Conservation (phyloP, 2,888 invertebrate species). For the Tetropium fuscum region DNA sequence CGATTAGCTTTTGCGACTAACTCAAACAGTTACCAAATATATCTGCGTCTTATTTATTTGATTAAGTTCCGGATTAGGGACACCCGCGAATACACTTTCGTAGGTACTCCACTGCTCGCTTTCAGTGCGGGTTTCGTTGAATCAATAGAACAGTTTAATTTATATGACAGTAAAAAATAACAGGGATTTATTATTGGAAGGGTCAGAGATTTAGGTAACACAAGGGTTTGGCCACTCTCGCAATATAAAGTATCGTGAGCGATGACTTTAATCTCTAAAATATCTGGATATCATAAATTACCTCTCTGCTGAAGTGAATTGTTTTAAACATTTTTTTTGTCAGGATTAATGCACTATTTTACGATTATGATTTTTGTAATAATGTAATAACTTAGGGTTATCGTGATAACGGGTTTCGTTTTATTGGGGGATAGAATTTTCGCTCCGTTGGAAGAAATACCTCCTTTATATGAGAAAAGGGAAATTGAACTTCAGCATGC, state of each 20-base stretch:
- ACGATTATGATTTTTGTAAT: slow-evolving; percentile 9
- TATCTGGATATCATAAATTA: slow-evolving; percentile 29
- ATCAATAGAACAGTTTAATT: slow-evolving; percentile 29
- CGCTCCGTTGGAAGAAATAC: too few species aligned
- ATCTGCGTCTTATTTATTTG: too few species aligned
- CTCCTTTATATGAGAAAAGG: too few species aligned
- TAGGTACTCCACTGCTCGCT: slow-evolving; percentile 12
- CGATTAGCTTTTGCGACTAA: too few species aligned
- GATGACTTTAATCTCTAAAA: slow-evolving; percentile 31
- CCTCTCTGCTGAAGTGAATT: slow-evolving; percentile 23
- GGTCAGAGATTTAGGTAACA: slow-evolving; percentile 32
- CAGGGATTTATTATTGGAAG: slow-evolving; percentile 32
- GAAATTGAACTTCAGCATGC: too few species aligned
- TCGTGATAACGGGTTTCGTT: neutral
- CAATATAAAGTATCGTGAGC: slow-evolving; percentile 28
- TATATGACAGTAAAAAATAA: slow-evolving; percentile 30
- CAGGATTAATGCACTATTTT: slow-evolving; percentile 10
- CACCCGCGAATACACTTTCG: too few species aligned
- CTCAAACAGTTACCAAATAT: too few species aligned
- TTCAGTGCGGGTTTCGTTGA: slow-evolving; percentile 14
- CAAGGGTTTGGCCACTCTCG: slow-evolving; percentile 27
- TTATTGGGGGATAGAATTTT: neutral
- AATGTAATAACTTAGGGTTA: slow-evolving; percentile 18
- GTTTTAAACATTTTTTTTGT: slow-evolving; percentile 20
- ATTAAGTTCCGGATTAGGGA: too few species aligned